phyloP scores from a whole-genome alignment of 2,113 vertebrate genomes.

The Pristiophorus japonicus region DNA sequence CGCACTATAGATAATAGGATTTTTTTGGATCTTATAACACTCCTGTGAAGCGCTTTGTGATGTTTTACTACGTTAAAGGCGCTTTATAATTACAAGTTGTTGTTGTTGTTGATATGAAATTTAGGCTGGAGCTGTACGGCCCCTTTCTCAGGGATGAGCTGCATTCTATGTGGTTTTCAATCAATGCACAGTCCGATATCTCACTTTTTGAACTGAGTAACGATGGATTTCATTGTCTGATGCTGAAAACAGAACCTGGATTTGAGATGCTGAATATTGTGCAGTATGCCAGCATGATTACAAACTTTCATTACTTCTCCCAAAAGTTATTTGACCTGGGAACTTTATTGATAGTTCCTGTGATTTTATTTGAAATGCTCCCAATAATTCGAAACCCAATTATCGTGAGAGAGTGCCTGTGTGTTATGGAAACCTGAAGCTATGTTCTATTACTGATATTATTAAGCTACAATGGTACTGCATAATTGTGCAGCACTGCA shows the following conservation, averaged over 20 bases:
- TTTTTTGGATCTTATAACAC: too few relatives aligned
- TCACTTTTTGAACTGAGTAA: background rate
- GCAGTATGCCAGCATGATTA: background rate
- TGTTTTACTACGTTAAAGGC: too few relatives aligned
- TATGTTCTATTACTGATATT: background rate
- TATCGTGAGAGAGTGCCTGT: background rate
- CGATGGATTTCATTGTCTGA: background rate
- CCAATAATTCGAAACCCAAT: background rate
- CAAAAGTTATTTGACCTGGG: slow-evolving; percentile 1
- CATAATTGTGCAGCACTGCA: background rate
- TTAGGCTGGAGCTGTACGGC: background rate
- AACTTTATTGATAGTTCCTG: background rate
- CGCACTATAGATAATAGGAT: background rate
- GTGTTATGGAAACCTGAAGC: background rate
- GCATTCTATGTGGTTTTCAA: background rate
- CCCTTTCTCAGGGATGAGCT: background rate
- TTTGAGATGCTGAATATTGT: background rate
- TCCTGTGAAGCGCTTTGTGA: too few relatives aligned
- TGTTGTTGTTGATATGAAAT: background rate
- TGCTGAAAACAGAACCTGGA: background rate
- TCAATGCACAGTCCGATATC: background rate
- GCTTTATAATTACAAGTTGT: too few relatives aligned
- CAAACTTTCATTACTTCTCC: background rate
- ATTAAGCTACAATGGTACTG: background rate
- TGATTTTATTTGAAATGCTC: background rate